phyloP scores from a whole-genome alignment of 2,797 vertebrate genomes.

The Microctenopoma stevenorrisi region DNA sequence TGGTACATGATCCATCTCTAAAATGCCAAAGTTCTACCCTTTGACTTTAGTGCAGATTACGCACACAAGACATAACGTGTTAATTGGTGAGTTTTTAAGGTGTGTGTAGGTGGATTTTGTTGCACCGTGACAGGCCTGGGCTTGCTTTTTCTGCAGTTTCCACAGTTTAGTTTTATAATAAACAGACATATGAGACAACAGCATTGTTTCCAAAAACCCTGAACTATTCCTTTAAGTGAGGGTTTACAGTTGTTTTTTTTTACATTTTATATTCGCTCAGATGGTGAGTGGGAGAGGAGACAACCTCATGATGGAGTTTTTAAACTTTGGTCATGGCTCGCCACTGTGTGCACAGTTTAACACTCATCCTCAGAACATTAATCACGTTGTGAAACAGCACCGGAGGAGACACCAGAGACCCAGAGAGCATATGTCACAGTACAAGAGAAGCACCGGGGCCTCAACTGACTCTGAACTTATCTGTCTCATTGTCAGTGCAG shows the following conservation, averaged over 20 bases:
- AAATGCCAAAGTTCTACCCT: neutral
- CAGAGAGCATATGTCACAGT: slow-evolving; percentile 43
- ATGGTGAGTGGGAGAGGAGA: neutral
- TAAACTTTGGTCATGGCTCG: slow-evolving; percentile 28
- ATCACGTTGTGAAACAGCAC: slow-evolving; percentile 56
- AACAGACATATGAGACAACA: neutral
- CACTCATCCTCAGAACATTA: slow-evolving; percentile 44
- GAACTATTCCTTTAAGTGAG: neutral
- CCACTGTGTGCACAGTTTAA: slow-evolving; percentile 35
- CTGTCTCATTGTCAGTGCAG: slow-evolving; percentile 36
- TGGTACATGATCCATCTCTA: no score
- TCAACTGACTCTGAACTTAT: slow-evolving; percentile 32
- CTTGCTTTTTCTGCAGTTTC: neutral
- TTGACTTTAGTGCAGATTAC: neutral
- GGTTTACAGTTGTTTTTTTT: neutral
- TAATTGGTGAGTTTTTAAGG: neutral
- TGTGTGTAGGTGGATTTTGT: neutral
- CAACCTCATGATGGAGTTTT: slow-evolving; percentile 20
- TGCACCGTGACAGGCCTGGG: neutral
- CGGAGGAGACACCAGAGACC: slow-evolving; percentile 32
- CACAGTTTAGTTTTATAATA: neutral
- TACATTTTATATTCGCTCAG: neutral
- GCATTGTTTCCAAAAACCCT: neutral
- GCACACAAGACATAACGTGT: neutral
- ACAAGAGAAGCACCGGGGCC: slow-evolving; percentile 30